phyloP scores from a whole-genome alignment of 2,797 vertebrate genomes.

The Sardinella longiceps region DNA sequence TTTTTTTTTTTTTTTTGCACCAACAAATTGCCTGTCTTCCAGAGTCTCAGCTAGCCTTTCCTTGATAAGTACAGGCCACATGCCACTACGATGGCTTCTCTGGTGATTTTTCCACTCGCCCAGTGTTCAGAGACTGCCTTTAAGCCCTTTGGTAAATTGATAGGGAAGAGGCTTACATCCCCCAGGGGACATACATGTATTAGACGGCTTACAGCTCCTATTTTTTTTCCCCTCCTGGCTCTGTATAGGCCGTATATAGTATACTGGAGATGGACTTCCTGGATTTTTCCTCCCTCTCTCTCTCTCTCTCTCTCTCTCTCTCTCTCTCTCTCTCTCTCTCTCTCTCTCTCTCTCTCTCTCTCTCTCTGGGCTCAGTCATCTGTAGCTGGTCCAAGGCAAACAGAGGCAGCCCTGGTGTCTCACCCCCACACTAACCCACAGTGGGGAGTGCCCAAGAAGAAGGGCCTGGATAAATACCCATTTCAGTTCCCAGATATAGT shows the following conservation, averaged over 20 bases:
- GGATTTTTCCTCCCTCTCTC: background rate
- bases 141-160: background rate
- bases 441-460: constrained; percentile 64
- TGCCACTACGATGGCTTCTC: background rate
- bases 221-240: too few species aligned
- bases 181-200: background rate
- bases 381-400: constrained; percentile 68
- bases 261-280: background rate
- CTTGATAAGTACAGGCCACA: background rate
- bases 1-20: too few species aligned
- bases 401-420: constrained; percentile 63
- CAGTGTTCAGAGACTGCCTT: background rate
- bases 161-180: background rate
- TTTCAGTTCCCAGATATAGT: constrained; percentile 66
- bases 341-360: background rate
- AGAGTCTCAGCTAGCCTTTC: background rate
- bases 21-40: constrained; percentile 6
- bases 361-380: constrained; percentile 37
- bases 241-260: background rate
- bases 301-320: background rate
- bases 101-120: background rate
- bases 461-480: constrained; percentile 69
- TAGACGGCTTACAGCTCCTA: background rate
- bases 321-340: background rate
- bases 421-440: constrained; percentile 69